Evolutionary conservation across 1,140 invertebrate species (phyloP), one percentile per base, ranked within the genome.

Genomic region (Drosophila grimshawi): DNA sequence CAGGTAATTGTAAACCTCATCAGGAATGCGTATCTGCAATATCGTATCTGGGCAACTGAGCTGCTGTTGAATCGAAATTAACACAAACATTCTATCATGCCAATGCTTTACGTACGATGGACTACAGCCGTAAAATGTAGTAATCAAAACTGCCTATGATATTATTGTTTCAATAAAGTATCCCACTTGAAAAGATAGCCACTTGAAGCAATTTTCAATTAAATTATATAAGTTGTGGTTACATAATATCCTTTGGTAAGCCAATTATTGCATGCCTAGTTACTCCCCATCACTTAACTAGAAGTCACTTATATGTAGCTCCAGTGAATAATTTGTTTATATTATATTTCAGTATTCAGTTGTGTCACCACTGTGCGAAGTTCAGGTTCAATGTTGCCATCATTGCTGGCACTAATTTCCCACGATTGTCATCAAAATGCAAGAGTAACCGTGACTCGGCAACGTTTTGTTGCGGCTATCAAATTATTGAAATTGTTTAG

Each of bases 41-140:
- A 19, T 41, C 46, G 39, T 51, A 19, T 27, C 52, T 30, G 33
- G 35, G 30, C 48, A 39, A 37, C 43, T 41, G 45, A 67, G 46
- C 62, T 75, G 65, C 55, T 78, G 65, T 82, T 60, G 52, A 78
- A 68, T 63, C 64, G 60, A 78, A 68, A 78, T 78, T 68, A 79
- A 64, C 64, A 70, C 76, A 78, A 67, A 64, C 11, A 45, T 37
- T 33, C 2, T 11, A 5, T 3, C 19, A 45, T 65, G 51, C 51
- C 19, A 41, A 45, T 55, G 8, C 32, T 46, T 4, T 2, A 1
- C 5, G 8, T 45, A 63, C 52, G 35, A 65, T 64, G 49, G 27
- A 4, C 33, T 2, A 10, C n/a, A 52, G 32, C 4, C 10, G 19
- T 1, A 8, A 8, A 45, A 2, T 10, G 5, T 3, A 7, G 5